A percentile compares a stretch with the other conserved stretches of the same genome.
phyloP scores from a whole-genome alignment of 2,797 vertebrate genomes.

The Myotis planiceps region DNA sequence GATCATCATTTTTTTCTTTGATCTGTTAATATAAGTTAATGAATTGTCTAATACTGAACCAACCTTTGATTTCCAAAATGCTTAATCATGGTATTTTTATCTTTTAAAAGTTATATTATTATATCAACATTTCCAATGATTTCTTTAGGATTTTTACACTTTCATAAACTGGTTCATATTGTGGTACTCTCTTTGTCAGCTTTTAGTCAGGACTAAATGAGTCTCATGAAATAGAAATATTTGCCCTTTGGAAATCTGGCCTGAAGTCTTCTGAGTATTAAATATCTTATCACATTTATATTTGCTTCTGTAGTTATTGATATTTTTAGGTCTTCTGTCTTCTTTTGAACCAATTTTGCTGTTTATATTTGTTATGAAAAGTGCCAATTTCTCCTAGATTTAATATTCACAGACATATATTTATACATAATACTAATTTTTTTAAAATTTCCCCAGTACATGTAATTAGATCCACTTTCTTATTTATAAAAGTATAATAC shows the following conservation, averaged over 20 bases:
- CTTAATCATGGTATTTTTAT: neutral
- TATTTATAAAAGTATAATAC: neutral
- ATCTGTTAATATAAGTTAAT: neutral
- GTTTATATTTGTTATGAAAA: neutral
- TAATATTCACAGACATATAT: neutral
- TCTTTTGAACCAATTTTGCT: neutral
- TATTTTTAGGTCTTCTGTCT: neutral
- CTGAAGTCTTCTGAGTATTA: neutral
- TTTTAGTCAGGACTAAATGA: conserved; percentile 36
- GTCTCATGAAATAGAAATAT: conserved; percentile 41
- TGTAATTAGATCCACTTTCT: neutral
- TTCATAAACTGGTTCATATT: neutral
- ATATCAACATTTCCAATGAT: neutral
- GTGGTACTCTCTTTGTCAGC: conserved; percentile 17
- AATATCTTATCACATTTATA: conserved; percentile 16
- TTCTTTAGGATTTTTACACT: conserved; percentile 19
- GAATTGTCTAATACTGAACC: neutral
- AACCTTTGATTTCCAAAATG: neutral
- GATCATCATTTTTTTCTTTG: conserved; percentile 3
- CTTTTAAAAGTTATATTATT: neutral
- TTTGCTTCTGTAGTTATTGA: conserved; percentile 22
- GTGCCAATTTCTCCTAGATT: neutral
- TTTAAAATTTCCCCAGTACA: neutral
- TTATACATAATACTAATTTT: neutral
- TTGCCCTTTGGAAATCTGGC: conserved; percentile 9